Evolutionary conservation across 2,888 invertebrate species (phyloP), one percentile per base, ranked within the genome.

Genomic region (Mylabris sibirica): DNA sequence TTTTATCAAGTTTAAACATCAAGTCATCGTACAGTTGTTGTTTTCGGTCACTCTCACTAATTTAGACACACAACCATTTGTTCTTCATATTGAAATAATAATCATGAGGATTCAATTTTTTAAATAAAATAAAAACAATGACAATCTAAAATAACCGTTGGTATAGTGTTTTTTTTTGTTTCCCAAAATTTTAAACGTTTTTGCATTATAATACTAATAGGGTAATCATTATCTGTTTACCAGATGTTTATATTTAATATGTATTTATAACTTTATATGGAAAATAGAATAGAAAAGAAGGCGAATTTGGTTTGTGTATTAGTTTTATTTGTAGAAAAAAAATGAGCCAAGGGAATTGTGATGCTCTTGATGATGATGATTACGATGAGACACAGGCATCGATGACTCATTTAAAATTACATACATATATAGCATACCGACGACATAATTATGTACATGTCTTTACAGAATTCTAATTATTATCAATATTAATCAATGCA

Each of bases 231-330:
- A 60, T 69, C 69, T 69, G 69, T 60, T 65, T 38, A 60, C 65
- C 69, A 69, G 69, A 69, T 69, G 69, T 65, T 60, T 24, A 30
- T 63, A 60, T 44, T 30, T 38, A 14, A 24, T 11, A 14, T 17
- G 53, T 38, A 26, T 59, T 69, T 69, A 66, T 69, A 63, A 44
- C 69, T 59, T 69, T 38, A 69, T 65, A 69, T 69, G 69, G 69
- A 65, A 69, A 63, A 38, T 53, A 57, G 24, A 65, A 61, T 61
- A 65, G 60, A 65, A 63, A 57, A 24, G 57, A 24, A 57, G 24
- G 57, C 57, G 24, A 57, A 57, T 60, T 20, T 35, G 63, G 41
- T 59, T 64, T 26, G 64, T n/a, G 59, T 60, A 63, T 64, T 30
- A 30, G 53, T 53, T 53, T 17, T 12, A 22, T 57, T 12, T 14